Base-by-base conservation (phyloP, 2,113 vertebrate genomes). In the Cebidichthys violaceus region DNA sequence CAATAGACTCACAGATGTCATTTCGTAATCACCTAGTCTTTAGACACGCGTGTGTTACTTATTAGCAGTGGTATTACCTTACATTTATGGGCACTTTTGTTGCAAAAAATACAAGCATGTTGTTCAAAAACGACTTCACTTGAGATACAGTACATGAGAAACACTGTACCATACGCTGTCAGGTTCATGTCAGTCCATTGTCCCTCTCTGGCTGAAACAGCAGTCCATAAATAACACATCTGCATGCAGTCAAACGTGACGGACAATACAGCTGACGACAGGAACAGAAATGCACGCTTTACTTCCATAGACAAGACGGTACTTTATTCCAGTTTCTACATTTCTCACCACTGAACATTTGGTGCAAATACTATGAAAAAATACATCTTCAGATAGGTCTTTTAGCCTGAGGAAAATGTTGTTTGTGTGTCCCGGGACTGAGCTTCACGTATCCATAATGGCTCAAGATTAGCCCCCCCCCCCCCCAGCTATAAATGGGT, bases 1-100 rank as follows among this genome's bases (percentile, higher is more conserved):
- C 60, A 77, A 59, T 9, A 62, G 17, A 69, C 62, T 31, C 57
- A 61, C 78, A 84, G 57, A 66, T 78, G 64, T 62, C 52, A 47
- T n/a, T 39, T 17, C 70, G 45, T 62, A 47, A 77, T 69, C 41
- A 77, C 77, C 29, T 39, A n/a, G 47, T 72, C 8, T 62, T 54
- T 5, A 43, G 17, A 85, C 39, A 55, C 64, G 18, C 0, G 31
- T 15, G 20, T 57, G 67, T 55, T 60, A 31, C 54, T 60, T 11
- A 29, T 9, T 54, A 17, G 9, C 64, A 39, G 22, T 22, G 50
- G 33, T 54, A 31, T 15, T 31, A 41, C 33, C 47, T 64, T 71
- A 6, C 41, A 71, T 39, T 2, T 29, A 15, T 24, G 8, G 22
- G 10, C 8, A 61, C 39, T 11, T 50, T 47, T 41, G 64, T 18